phyloP scores from a whole-genome alignment of 2,797 vertebrate species.

The Chanos chanos region DNA sequence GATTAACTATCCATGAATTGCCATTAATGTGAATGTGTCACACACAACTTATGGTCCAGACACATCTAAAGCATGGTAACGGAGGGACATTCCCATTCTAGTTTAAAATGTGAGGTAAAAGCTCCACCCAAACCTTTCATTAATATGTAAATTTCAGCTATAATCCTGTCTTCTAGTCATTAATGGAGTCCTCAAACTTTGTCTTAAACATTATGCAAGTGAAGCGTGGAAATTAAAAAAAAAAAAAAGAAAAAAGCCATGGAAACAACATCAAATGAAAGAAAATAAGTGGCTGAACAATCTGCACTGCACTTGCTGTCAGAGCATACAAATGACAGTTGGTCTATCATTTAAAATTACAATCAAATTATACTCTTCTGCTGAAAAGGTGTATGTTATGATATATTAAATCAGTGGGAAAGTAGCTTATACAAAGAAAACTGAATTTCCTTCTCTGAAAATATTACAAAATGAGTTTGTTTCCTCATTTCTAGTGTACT shows the following conservation, averaged over 20 bases:
- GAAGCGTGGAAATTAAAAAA: constrained; percentile 71
- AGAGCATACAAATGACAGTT: not conserved
- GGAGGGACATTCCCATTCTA: constrained; percentile 25
- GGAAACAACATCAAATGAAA: constrained; percentile 55
- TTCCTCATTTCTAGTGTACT: too few relatives aligned
- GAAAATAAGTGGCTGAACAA: constrained; percentile 21
- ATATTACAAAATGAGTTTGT: too few relatives aligned
- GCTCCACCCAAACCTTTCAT: constrained; percentile 58
- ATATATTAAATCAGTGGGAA: too few relatives aligned
- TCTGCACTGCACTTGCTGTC: constrained; percentile 13
- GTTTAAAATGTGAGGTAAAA: constrained; percentile 53
- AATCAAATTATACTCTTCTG: too few relatives aligned
- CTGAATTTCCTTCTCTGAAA: too few relatives aligned
- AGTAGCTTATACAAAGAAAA: too few relatives aligned
- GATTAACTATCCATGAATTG: constrained; percentile 58
- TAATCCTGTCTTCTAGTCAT: constrained; percentile 68
- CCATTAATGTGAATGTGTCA: constrained; percentile 35
- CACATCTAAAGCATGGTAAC: constrained; percentile 39
- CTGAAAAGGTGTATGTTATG: too few relatives aligned
- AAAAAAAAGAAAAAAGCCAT: too few relatives aligned
- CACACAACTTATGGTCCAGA: constrained; percentile 40
- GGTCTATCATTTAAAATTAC: constrained; percentile 21
- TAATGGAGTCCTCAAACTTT: constrained; percentile 71
- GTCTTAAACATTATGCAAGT: constrained; percentile 71
- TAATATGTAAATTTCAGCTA: constrained; percentile 72